Evolutionary conservation across 2,888 invertebrate genomes (phyloP).

Genomic region (Sthenelais limicola): DNA sequence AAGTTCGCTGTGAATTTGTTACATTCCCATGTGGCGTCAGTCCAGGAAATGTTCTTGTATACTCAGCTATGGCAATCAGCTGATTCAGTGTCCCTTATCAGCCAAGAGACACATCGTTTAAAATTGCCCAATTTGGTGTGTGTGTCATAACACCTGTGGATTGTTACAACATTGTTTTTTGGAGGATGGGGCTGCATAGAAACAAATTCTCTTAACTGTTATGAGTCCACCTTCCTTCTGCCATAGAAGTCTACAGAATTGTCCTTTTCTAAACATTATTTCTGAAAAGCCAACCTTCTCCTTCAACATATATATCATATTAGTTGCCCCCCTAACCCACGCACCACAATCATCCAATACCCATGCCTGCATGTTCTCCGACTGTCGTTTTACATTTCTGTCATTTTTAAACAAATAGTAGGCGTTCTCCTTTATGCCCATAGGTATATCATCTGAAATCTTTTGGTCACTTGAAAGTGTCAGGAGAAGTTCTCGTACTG

Average conservation of each 20-base stretch:
- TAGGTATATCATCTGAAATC: neutral
- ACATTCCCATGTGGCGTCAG: neutral
- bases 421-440: conserved; percentile 4
- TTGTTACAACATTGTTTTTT: neutral
- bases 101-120: neutral
- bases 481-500: no score
- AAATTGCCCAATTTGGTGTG: neutral
- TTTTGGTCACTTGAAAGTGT: no score
- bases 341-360: conserved; percentile 1
- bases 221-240: neutral
- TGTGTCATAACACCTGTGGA: neutral
- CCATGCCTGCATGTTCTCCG: neutral
- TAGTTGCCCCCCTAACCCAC: no score
- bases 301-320: neutral
- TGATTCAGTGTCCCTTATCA: neutral
- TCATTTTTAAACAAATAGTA: neutral
- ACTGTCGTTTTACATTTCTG: neutral
- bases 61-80: neutral
- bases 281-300: neutral
- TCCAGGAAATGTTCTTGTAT: neutral
- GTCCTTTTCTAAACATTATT: neutral
- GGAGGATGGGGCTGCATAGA: neutral
- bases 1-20: neutral
- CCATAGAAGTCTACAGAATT: neutral
- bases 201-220: no score